Conservation (phyloP, 1,140 invertebrate genomes). For the Thaumetopoea pityocampa region DNA sequence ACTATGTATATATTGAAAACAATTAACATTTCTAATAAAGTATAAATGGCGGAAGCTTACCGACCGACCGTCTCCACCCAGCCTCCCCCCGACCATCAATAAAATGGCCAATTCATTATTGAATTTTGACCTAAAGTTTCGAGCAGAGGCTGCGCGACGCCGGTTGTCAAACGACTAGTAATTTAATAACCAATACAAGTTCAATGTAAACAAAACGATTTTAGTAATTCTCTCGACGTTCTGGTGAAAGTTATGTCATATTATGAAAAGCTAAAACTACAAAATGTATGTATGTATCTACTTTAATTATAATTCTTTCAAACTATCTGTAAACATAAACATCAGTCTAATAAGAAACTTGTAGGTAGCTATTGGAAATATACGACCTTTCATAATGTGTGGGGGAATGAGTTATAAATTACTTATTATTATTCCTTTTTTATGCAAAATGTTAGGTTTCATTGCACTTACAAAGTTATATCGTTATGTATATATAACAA, state of each 20-base stretch:
- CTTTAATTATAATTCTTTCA: no score
- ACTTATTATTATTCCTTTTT: constrained; percentile 58
- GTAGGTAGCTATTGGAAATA: constrained; percentile 32
- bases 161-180: constrained; percentile 60
- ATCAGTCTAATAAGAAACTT: constrained; percentile 36
- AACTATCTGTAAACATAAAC: constrained; percentile 57
- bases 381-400: constrained; percentile 38
- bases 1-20: constrained; percentile 35
- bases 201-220: constrained; percentile 58
- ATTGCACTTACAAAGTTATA: constrained; percentile 58
- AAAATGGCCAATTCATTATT: constrained; percentile 77
- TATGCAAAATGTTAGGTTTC: constrained; percentile 64
- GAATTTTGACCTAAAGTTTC: constrained; percentile 70
- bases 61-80: constrained; percentile 62
- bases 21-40: constrained; percentile 38
- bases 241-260: constrained; percentile 71
- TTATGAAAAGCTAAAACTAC: constrained; percentile 50
- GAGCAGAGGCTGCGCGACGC: constrained; percentile 61
- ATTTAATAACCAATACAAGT: constrained; percentile 53
- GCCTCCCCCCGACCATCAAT: constrained; percentile 74
- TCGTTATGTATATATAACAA: constrained; percentile 51
- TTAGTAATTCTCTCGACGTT: constrained; percentile 40
- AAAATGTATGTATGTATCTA: constrained; percentile 43
- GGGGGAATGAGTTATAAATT: constrained; percentile 44
- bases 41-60: constrained; percentile 63